A percentile compares a stretch with the other conserved stretches of the same genome.
These are phyloP conservation scores for Paralichthys olivaceus DNA, from an alignment of 2,113 vertebrate genomes.

Conservation along the genomic window DNA sequence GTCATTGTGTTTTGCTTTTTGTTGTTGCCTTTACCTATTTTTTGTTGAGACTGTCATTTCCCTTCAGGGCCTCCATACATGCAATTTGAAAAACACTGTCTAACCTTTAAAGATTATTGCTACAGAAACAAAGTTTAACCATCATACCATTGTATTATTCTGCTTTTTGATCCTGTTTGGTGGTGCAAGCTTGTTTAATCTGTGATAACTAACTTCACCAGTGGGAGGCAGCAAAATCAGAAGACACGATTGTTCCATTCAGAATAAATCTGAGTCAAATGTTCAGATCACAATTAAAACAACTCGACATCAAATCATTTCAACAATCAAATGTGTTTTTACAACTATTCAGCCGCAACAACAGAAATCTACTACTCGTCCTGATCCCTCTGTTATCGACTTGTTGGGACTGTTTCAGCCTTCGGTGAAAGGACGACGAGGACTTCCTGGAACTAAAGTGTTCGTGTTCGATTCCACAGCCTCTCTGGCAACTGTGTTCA, in stretches of 20 bases:
- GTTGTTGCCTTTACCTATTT: too few species aligned
- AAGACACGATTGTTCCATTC: not conserved
- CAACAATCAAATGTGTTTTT: not conserved
- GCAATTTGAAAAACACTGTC: too few species aligned
- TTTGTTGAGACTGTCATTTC: too few species aligned
- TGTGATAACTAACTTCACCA: constrained; percentile 11
- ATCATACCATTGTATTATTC: too few species aligned
- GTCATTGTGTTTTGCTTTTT: too few species aligned
- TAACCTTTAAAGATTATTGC: too few species aligned
- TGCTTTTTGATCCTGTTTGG: not conserved
- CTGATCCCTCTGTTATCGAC: constrained; percentile 50
- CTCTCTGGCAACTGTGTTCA: not conserved
- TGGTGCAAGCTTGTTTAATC: too few species aligned
- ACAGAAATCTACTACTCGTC: not conserved
- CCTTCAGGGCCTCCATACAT: too few species aligned
- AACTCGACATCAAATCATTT: not conserved
- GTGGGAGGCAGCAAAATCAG: constrained; percentile 32
- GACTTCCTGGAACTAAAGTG: constrained; percentile 55
- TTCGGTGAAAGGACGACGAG: not conserved
- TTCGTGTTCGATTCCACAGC: not conserved
- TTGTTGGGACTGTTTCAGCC: constrained; percentile 40
- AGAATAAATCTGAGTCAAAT: not conserved
- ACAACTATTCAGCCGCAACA: not conserved
- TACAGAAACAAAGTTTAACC: too few species aligned
- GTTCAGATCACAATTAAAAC: not conserved